phyloP scores from a whole-genome alignment of 2,797 vertebrate genomes.

The Diceros bicornis region DNA sequence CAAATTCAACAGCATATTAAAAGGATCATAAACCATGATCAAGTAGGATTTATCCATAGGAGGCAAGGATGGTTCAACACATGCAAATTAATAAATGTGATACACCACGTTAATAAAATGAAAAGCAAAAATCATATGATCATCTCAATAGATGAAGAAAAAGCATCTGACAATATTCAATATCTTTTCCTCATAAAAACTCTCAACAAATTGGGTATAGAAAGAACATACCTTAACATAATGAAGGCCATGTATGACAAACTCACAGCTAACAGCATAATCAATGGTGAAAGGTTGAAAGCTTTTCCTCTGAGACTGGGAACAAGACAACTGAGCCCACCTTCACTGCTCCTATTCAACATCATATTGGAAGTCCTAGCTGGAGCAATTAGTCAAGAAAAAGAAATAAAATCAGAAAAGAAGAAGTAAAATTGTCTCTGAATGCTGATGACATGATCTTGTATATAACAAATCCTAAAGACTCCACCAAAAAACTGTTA shows the following conservation, averaged over 20 bases:
- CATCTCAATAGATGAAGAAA: not conserved
- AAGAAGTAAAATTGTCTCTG: not conserved
- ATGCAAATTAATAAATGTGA: not conserved
- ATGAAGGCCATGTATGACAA: not conserved
- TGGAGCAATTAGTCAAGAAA: not conserved
- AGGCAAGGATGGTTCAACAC: not conserved
- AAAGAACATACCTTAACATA: not conserved
- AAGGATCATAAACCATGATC: not conserved
- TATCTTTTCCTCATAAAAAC: not conserved
- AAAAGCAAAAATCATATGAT: not conserved
- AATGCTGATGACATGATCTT: not conserved
- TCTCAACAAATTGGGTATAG: not conserved
- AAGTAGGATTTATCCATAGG: not conserved
- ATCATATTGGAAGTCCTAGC: not conserved
- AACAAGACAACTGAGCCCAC: not conserved
- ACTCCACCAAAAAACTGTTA: no score
- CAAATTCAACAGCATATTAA: not conserved
- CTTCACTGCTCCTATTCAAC: not conserved
- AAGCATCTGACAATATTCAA: not conserved
- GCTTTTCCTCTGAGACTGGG: not conserved
- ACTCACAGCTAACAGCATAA: not conserved
- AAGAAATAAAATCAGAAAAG: not conserved
- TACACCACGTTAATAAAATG: not conserved
- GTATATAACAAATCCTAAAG: no score
- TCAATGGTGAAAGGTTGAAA: not conserved